These are phyloP conservation scores for Odocoileus virginianus DNA, from an alignment of 2,113 vertebrate species.

Conservation along the genomic window DNA sequence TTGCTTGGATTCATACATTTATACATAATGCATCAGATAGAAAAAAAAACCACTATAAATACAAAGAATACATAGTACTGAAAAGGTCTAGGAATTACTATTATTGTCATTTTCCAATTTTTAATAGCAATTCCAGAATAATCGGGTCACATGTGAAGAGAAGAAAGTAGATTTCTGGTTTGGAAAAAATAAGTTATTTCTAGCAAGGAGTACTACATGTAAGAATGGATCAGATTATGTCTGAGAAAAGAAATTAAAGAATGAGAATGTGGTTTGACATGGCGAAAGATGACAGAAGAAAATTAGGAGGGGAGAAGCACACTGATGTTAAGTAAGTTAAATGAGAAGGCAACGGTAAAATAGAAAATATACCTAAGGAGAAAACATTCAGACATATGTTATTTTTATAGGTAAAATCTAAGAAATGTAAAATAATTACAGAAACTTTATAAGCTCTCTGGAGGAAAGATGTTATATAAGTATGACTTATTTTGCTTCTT, in stretches of 20 bases:
- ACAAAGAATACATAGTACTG: background rate
- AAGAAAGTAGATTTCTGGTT: conserved; percentile 30
- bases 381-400: background rate
- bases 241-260: background rate
- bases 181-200: conserved; percentile 21
- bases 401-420: conserved; percentile 33
- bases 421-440: conserved; percentile 31
- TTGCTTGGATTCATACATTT: background rate
- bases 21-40: background rate
- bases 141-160: background rate
- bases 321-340: conserved; percentile 6
- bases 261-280: background rate
- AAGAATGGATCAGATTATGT: background rate
- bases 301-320: background rate
- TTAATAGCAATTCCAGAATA: conserved; percentile 11
- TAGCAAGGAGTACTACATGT: background rate
- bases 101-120: background rate
- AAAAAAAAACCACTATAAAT: background rate
- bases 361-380: background rate
- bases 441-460: background rate
- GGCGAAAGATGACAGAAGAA: background rate
- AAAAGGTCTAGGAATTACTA: background rate
- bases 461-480: conserved; percentile 38
- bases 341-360: background rate
- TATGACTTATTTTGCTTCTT: conserved; percentile 44